These are phyloP conservation scores for Thereuonema tuberculata DNA, from an alignment of 1,140 invertebrate species.

Conservation along the genomic window DNA sequence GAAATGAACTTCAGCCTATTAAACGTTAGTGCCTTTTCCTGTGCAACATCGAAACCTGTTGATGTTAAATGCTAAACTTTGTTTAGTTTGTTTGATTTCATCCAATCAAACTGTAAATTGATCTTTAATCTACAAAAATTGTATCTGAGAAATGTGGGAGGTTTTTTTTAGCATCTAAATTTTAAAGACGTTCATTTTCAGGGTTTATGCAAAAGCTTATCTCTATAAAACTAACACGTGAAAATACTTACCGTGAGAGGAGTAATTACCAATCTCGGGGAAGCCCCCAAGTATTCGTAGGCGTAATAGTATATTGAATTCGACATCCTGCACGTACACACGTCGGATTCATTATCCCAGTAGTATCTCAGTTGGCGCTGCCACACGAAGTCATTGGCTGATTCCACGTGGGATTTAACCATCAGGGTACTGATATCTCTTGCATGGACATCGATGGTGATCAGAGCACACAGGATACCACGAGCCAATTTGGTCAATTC, in stretches of 20 bases:
- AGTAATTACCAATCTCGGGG: constrained; percentile 37
- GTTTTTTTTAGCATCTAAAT: too few relatives aligned
- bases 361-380: constrained; percentile 37
- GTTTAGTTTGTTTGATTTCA: too few relatives aligned
- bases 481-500: constrained; percentile 52
- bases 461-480: constrained; percentile 60
- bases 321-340: constrained; percentile 30
- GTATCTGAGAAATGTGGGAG: too few relatives aligned
- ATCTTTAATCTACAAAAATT: too few relatives aligned
- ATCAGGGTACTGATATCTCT: constrained; percentile 63
- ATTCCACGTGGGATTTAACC: constrained; percentile 44
- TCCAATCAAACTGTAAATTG: too few relatives aligned
- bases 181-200: too few relatives aligned
- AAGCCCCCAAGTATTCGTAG: constrained; percentile 35
- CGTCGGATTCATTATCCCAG: constrained; percentile 25
- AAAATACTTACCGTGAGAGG: constrained; percentile 30
- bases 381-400: constrained; percentile 32
- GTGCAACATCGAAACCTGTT: too few relatives aligned
- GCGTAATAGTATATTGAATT: constrained; percentile 33
- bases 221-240: too few relatives aligned
- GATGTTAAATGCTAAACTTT: too few relatives aligned
- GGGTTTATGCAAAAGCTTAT: too few relatives aligned
- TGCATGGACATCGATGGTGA: constrained; percentile 75
- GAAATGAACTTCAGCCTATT: too few relatives aligned
- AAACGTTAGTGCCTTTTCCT: too few relatives aligned